phyloP scores from a whole-genome alignment of 1,140 invertebrate species.

The Drosophila repletoides region DNA sequence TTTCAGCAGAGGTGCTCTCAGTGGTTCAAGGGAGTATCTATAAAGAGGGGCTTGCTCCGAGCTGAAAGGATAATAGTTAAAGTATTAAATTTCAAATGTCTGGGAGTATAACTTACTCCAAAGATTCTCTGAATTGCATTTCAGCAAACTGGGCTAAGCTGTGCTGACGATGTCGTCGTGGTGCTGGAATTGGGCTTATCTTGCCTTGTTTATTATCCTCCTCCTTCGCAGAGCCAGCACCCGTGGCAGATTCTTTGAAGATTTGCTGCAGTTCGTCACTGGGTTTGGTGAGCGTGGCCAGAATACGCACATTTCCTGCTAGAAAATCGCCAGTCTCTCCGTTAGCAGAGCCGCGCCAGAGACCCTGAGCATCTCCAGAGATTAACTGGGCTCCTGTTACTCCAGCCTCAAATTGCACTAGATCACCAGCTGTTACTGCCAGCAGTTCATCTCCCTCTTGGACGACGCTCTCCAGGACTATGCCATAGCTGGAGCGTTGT shows the following conservation, averaged over 20 bases:
- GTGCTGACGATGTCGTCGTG: slow-evolving; percentile 87
- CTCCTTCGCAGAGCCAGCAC: slow-evolving; percentile 52
- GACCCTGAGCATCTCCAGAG: slow-evolving; percentile 84
- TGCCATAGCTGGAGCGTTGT: slow-evolving; percentile 91
- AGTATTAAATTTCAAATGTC: not conserved
- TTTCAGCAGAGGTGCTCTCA: slow-evolving; percentile 93
- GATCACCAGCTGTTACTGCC: slow-evolving; percentile 90
- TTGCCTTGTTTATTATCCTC: slow-evolving; percentile 35
- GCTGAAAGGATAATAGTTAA: not conserved
- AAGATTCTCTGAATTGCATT: slow-evolving; percentile 89
- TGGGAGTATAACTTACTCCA: slow-evolving; percentile 51
- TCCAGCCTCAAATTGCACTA: slow-evolving; percentile 91
- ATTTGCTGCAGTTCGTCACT: slow-evolving; percentile 84
- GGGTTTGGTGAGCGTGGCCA: slow-evolving; percentile 92
- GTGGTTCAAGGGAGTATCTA: slow-evolving; percentile 91
- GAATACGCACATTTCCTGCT: slow-evolving; percentile 92
- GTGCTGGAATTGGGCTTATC: slow-evolving; percentile 82
- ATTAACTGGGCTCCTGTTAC: slow-evolving; percentile 88
- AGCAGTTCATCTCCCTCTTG: slow-evolving; percentile 81
- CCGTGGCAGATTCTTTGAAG: slow-evolving; percentile 84
- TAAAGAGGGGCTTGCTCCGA: slow-evolving; percentile 87
- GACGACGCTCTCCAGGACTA: slow-evolving; percentile 83
- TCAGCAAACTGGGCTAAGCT: slow-evolving; percentile 92
- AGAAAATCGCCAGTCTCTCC: slow-evolving; percentile 91
- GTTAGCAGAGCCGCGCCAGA: slow-evolving; percentile 89